A percentile compares a stretch with the other conserved stretches of the same genome.
Conservation (phyloP, 2,888 invertebrate species). For the Pomacea canaliculata region DNA sequence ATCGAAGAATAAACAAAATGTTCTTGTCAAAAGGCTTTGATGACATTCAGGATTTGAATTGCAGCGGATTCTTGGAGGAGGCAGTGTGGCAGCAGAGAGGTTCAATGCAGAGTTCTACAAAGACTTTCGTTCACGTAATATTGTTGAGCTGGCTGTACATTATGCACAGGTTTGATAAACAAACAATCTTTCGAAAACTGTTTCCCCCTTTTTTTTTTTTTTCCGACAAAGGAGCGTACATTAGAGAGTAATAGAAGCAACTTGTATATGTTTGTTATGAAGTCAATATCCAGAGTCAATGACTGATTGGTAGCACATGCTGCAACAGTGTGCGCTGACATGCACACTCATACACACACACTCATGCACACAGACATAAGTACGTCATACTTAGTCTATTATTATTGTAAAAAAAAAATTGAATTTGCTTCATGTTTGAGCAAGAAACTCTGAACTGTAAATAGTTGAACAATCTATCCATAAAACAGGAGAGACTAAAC, state of each 20-base stretch:
- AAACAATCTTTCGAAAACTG: too few species aligned
- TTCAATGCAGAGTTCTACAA: constrained; percentile 79
- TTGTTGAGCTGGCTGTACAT: constrained; percentile 77
- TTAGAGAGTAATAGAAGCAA: neutral
- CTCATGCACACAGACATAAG: too few species aligned
- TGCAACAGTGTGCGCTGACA: too few species aligned
- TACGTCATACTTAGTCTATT: too few species aligned
- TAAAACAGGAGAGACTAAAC: too few species aligned
- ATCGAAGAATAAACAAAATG: too few species aligned
- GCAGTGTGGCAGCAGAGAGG: constrained; percentile 73
- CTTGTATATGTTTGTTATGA: neutral
- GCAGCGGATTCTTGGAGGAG: constrained; percentile 76
- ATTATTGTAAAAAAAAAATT: too few species aligned
- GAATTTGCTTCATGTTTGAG: too few species aligned
- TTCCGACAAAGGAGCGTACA: neutral
- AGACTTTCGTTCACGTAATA: constrained; percentile 77
- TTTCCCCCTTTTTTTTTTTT: neutral
- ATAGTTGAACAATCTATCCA: too few species aligned
- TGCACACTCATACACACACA: too few species aligned
- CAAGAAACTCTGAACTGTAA: too few species aligned
- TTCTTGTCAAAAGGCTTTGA: too few species aligned
- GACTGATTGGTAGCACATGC: neutral
- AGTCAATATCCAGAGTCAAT: neutral
- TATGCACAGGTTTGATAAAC: constrained; percentile 77
- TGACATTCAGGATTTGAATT: constrained; percentile 33